These are phyloP conservation scores for Leiothrix lutea DNA, from an alignment of 2,113 vertebrate genomes.

Conservation along the genomic window DNA sequence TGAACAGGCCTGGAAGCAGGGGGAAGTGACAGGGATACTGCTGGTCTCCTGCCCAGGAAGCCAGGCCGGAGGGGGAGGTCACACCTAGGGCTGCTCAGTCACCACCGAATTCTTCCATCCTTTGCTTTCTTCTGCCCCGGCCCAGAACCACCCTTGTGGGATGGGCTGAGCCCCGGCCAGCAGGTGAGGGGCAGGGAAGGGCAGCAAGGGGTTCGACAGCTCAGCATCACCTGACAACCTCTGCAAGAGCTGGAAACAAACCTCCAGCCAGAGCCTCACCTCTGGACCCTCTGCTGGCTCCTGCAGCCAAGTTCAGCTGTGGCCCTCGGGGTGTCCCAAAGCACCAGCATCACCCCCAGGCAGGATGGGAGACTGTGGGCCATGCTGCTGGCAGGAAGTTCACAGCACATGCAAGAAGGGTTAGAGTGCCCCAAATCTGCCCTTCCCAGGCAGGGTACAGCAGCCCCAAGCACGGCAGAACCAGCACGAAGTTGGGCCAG, in stretches of 20 bases:
- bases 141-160: background rate
- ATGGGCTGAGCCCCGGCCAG: accelerated
- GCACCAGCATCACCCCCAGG: background rate
- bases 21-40: background rate
- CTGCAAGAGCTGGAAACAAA: background rate
- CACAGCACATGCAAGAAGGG: accelerated
- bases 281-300: background rate
- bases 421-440: background rate
- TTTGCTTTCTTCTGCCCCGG: background rate
- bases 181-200: background rate
- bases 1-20: accelerated
- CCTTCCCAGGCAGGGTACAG: background rate
- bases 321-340: accelerated
- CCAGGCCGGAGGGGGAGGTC: accelerated
- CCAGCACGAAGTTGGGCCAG: background rate
- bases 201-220: accelerated
- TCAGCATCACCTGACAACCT: background rate
- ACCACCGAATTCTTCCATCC: accelerated
- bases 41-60: background rate
- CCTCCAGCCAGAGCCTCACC: background rate
- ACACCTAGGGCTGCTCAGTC: background rate
- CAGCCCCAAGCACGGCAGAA: background rate
- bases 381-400: background rate
- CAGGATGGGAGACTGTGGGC: accelerated
- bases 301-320: background rate